These are phyloP conservation scores for Polymixis lichenea DNA, from an alignment of 2,888 invertebrate species.

Conservation along the genomic window DNA sequence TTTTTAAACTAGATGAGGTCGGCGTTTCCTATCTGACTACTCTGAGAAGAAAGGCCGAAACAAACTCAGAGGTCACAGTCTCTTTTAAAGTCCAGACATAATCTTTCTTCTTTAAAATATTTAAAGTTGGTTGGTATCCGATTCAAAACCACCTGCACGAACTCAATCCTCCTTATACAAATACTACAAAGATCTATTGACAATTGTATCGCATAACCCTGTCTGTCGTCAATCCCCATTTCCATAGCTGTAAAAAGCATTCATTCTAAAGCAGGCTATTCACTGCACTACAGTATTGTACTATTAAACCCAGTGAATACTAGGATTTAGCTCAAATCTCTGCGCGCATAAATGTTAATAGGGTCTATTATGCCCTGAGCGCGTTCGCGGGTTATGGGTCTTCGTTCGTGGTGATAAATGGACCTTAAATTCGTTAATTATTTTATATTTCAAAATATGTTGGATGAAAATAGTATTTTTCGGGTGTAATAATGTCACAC, in stretches of 20 bases:
- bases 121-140: background rate
- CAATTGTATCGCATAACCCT: constrained; percentile 6
- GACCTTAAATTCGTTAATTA: constrained; percentile 35
- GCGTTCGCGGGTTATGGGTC: constrained; percentile 32
- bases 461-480: background rate
- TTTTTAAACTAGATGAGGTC: no score
- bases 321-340: constrained; percentile 55
- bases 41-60: no score
- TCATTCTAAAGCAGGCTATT: constrained; percentile 38
- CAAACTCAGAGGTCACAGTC: no score
- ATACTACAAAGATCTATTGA: constrained; percentile 10
- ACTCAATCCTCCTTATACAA: constrained; percentile 16
- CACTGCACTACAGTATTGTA: constrained; percentile 57
- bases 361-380: constrained; percentile 28
- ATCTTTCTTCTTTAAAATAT: background rate
- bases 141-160: constrained; percentile 21
- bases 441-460: constrained; percentile 25
- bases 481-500: background rate
- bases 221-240: constrained; percentile 15
- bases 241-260: constrained; percentile 31
- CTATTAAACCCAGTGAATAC: constrained; percentile 53
- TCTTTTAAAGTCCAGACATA: no score
- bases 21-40: no score
- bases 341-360: constrained; percentile 54
- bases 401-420: constrained; percentile 58